Base-by-base conservation (phyloP, 2,113 vertebrate species). In the Paramisgurnus dabryanus region DNA sequence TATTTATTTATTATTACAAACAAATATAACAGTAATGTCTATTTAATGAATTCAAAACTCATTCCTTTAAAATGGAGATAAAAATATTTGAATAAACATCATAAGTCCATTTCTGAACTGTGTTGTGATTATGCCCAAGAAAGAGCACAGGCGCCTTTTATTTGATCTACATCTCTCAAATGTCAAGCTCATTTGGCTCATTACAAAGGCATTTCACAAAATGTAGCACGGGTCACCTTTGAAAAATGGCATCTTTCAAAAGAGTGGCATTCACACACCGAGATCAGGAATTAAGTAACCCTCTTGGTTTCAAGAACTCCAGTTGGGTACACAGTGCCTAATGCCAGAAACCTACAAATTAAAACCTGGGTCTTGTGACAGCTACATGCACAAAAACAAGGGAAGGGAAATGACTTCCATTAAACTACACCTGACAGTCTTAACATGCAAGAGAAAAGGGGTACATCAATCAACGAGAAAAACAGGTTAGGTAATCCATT, bases 221-320 rank as follows among this genome's bases (percentile, higher is more conserved):
- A 67, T 39, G 47, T 9, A 27, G 47, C 15, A 7, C 9, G 5
- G 40, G 49, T 50, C 39, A 17, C 60, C 11, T 65, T 39, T 80
- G 66, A 77, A 15, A 83, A 80, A 80, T 83, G 22, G 50, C 73
- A 72, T 67, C 76, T 53, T 69, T 72, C 27, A 50, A 49, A 50
- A 34, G 6, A 45, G 43, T 65, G 73, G 67, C 73, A 83, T 75
- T 75, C 66, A 41, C 45, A 27, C 0, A 6, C 22, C 45, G 41
- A 43, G 58, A 69, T 61, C 18, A 53, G 45, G 13, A 47, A 40
- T 80, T 61, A 17, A 41, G 65, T 61, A 57, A 69, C 40, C 69
- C 57, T 64, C 12, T 55, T 15, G 39, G 12, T 45, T 78, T 55
- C 13, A 60, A 10, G 41, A 57, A 17, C 53, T 22, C 74, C 76